These are phyloP conservation scores for Nomia melanderi DNA, from an alignment of 1,140 invertebrate species.

Conservation along the genomic window DNA sequence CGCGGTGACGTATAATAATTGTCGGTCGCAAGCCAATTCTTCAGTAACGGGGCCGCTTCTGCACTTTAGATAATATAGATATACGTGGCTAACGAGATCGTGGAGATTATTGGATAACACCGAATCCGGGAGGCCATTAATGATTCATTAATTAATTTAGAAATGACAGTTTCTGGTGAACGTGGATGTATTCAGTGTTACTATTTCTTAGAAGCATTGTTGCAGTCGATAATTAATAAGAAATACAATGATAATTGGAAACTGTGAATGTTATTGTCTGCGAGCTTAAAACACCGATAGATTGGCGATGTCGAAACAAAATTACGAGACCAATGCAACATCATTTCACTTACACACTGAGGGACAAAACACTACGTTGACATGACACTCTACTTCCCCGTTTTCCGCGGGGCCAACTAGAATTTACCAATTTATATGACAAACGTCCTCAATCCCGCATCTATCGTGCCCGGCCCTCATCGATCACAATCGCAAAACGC, in stretches of 20 bases:
- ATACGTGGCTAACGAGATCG: neutral
- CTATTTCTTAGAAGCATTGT: no score
- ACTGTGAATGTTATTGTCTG: no score
- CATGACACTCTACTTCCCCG: neutral
- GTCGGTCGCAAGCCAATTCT: neutral
- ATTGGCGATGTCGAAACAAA: no score
- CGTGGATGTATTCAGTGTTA: no score
- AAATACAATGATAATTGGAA: no score
- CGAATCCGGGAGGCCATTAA: neutral
- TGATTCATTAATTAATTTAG: no score
- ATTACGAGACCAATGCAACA: no score
- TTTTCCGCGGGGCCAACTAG: neutral
- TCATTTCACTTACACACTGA: neutral
- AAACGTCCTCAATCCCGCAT: slow-evolving; percentile 3
- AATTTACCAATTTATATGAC: slow-evolving; percentile 16
- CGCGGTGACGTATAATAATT: neutral
- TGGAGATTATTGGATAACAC: neutral
- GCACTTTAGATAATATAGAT: neutral
- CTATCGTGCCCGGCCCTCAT: slow-evolving; percentile 25
- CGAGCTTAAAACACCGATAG: no score
- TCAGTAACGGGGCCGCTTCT: neutral
- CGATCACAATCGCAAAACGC: slow-evolving; percentile 45
- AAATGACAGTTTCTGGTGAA: no score
- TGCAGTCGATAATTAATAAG: no score
- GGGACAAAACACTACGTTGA: neutral